Conservation (phyloP, 92 coral and sea anemone genomes). For the Epizoanthus stellaris region DNA sequence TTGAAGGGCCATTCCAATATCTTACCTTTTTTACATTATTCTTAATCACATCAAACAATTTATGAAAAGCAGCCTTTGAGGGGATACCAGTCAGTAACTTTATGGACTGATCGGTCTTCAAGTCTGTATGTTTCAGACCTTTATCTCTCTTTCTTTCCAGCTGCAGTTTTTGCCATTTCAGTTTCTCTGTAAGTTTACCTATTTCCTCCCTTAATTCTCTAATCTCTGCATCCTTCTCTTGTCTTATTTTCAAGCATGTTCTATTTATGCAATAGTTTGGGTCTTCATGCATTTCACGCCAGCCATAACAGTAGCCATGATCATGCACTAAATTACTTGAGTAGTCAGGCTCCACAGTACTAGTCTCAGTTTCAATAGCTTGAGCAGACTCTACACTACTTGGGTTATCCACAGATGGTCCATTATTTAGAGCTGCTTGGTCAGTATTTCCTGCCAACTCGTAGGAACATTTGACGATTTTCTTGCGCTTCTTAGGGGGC, state of each 20-base stretch:
- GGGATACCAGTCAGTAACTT: slow-evolving; percentile 56
- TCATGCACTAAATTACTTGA: too few species aligned
- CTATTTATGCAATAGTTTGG: slow-evolving; percentile 22
- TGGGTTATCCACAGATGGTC: too few species aligned
- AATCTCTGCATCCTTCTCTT: slow-evolving; percentile 26
- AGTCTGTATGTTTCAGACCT: slow-evolving; percentile 47
- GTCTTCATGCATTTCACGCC: too few species aligned
- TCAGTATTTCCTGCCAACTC: too few species aligned
- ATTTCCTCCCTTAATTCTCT: slow-evolving; percentile 6
- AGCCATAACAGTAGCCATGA: too few species aligned
- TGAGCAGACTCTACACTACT: too few species aligned
- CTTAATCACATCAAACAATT: slow-evolving; percentile 41
- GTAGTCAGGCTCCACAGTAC: too few species aligned
- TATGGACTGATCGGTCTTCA: slow-evolving; percentile 36
- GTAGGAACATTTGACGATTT: too few species aligned
- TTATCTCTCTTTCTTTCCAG: slow-evolving; percentile 18
- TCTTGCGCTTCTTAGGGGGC: too few species aligned
- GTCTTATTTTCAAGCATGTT: slow-evolving; percentile 33
- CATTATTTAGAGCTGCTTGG: too few species aligned
- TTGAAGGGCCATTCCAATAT: slow-evolving; percentile 46
- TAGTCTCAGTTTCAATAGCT: too few species aligned
- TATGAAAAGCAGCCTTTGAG: slow-evolving; percentile 53
- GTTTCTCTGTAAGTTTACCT: slow-evolving; percentile 42
- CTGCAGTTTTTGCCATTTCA: slow-evolving; percentile 34
- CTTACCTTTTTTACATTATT: slow-evolving; percentile 6